These are phyloP conservation scores for Episyrphus balteatus DNA, from an alignment of 1,140 invertebrate species.

Conservation along the genomic window DNA sequence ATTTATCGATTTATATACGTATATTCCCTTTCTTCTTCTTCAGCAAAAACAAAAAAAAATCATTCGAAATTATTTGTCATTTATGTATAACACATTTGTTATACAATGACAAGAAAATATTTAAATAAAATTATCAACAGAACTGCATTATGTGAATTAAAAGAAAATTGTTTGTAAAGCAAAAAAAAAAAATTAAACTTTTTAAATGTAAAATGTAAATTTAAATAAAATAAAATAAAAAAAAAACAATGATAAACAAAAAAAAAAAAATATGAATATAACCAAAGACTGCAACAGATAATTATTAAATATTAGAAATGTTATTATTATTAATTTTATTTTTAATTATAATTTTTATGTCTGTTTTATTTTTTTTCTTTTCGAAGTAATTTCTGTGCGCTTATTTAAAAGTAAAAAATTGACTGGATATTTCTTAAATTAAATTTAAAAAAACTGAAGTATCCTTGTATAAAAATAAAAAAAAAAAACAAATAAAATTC, in stretches of 20 bases:
- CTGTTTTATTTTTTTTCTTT: background rate
- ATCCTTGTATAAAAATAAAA: background rate
- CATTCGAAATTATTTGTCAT: background rate
- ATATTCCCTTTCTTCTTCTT: background rate
- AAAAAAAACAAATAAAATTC: too few species aligned
- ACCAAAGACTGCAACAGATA: conserved; percentile 40
- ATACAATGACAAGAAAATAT: background rate
- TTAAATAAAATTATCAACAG: background rate
- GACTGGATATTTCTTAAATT: too few species aligned
- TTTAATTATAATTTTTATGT: background rate
- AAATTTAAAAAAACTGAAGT: background rate
- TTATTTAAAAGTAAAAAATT: too few species aligned
- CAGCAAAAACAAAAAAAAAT: background rate
- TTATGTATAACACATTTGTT: background rate
- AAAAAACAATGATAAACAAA: conserved; percentile 7
- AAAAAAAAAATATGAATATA: conserved; percentile 24
- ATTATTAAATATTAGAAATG: conserved; percentile 39
- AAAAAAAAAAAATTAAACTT: conserved; percentile 5
- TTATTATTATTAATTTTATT: conserved; percentile 19
- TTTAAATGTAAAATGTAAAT: conserved; percentile 5
- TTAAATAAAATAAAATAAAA: conserved; percentile 7
- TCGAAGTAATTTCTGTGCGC: too few species aligned
- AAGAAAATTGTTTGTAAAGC: conserved; percentile 1
- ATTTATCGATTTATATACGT: too few species aligned
- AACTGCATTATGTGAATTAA: background rate